Conservation (phyloP, 2,888 invertebrate species). For the Nephrotoma flavescens region DNA sequence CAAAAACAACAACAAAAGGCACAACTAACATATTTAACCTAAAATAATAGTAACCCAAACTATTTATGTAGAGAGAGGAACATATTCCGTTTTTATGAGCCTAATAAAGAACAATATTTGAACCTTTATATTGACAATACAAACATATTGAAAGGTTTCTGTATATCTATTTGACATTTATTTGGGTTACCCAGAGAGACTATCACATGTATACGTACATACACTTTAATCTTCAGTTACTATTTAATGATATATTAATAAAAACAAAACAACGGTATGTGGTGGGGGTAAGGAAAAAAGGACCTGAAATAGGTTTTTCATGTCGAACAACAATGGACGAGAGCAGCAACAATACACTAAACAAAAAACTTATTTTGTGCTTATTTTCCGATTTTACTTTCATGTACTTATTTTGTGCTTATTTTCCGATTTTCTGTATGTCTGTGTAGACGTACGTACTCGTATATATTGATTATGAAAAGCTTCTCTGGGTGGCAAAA, state of each 20-base stretch:
- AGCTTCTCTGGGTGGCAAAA: neutral
- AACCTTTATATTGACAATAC: neutral
- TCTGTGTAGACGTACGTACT: neutral
- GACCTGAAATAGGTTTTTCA: neutral
- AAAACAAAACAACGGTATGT: neutral
- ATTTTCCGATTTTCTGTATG: neutral
- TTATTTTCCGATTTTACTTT: neutral
- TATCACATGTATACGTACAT: neutral
- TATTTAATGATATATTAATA: neutral
- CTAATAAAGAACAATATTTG: neutral
- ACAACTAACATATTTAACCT: neutral
- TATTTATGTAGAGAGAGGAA: neutral
- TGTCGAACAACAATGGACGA: neutral
- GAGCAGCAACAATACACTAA: neutral
- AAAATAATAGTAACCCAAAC: neutral
- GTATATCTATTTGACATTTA: neutral
- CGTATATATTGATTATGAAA: neutral
- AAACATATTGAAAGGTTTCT: neutral
- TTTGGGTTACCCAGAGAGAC: neutral
- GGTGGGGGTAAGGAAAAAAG: neutral
- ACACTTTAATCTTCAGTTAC: neutral
- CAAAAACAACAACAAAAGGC: neutral
- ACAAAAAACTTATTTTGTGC: neutral
- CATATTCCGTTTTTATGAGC: neutral
- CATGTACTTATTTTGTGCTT: neutral